phyloP scores from a whole-genome alignment of 1,140 invertebrate genomes.

The Eueides isabella region DNA sequence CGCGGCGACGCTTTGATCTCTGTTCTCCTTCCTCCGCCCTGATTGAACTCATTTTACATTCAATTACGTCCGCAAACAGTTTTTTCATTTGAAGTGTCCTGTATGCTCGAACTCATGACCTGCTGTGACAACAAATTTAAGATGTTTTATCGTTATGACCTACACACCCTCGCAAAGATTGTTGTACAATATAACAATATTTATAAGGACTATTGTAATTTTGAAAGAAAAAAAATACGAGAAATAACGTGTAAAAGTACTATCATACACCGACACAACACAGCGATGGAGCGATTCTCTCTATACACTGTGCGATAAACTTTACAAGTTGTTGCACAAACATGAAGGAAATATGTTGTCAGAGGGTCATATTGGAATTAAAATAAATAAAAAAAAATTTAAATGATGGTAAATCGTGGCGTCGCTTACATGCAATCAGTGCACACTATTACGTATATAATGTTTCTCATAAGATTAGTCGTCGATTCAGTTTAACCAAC shows the following conservation, averaged over 20 bases:
- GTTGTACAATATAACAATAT: no score
- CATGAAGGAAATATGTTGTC: background rate
- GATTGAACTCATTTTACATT: slow-evolving; percentile 47
- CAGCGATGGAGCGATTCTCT: no score
- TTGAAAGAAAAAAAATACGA: no score
- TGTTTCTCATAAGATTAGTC: background rate
- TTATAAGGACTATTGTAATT: no score
- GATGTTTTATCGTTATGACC: background rate
- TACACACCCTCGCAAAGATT: no score
- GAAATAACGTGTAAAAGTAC: no score
- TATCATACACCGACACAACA: no score
- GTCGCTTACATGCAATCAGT: background rate
- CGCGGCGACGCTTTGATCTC: slow-evolving; percentile 35
- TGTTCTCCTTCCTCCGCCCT: slow-evolving; percentile 26
- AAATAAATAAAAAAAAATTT: background rate
- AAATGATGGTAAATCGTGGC: background rate
- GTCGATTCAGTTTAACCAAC: no score
- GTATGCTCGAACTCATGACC: background rate
- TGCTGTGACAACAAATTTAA: background rate
- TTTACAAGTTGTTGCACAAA: background rate
- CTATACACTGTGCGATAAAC: background rate
- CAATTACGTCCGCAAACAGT: slow-evolving; percentile 44
- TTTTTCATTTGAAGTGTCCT: slow-evolving; percentile 30
- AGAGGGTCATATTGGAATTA: background rate
- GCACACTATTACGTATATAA: background rate